Base-by-base conservation (phyloP, 2,888 invertebrate species). In the Trissonchulus sp. region DNA sequence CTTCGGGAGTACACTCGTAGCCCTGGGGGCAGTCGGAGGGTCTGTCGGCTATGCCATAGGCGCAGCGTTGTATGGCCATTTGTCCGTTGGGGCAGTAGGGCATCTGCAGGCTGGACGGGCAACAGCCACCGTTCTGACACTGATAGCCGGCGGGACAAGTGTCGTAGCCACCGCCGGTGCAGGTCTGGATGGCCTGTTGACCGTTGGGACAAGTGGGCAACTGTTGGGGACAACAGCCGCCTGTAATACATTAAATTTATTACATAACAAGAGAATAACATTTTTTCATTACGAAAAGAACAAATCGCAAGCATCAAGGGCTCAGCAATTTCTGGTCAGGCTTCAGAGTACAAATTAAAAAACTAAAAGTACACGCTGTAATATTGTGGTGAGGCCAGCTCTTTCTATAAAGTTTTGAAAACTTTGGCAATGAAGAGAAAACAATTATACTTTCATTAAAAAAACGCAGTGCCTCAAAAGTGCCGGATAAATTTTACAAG, bases 221-320 rank as follows among this genome's bases (percentile, higher is more conserved):
- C 0, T 82, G 82, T 68, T 82, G 80, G 3, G 80, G 80, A 65
- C 82, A 83, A 71, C 83, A 83, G n/a, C 82, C 82, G 37, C 81
- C 65, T 30, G 60, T 23, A 60, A 60, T n/a, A n/a, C n/a, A n/a
- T n/a, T n/a, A n/a, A 60, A 60, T 60, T 60, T 23, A 60, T 60
- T 60, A 60, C 60, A 60, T 60, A 60, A n/a, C 60, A 23, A 60
- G 60, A 18, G n/a, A 18, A 60, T 60, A n/a, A n/a, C n/a, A n/a
- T n/a, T n/a, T n/a, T n/a, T n/a, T n/a, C n/a, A n/a, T n/a, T n/a
- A n/a, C n/a, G n/a, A n/a, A n/a, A n/a, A n/a, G n/a, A n/a, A n/a
- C n/a, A n/a, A n/a, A n/a, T n/a, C n/a, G n/a, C n/a, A n/a, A n/a
- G n/a, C n/a, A n/a, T n/a, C n/a, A n/a, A n/a, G n/a, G n/a, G n/a